Evolutionary conservation across 2,797 vertebrate genomes (phyloP).

Genomic region (Tenualosa thibaudeaui): DNA sequence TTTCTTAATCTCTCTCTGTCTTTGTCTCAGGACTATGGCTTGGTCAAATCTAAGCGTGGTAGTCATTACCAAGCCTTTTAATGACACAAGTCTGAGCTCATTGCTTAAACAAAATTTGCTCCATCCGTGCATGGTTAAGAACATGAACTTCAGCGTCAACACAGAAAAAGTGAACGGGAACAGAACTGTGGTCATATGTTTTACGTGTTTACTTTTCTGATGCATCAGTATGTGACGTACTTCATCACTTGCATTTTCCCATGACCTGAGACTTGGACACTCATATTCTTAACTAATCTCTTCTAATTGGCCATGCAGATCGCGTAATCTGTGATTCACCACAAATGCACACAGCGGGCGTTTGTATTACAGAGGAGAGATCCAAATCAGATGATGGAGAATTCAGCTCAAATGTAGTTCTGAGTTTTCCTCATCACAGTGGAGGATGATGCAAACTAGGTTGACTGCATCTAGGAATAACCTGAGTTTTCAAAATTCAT

Average conservation of each 20-base stretch:
- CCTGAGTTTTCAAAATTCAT: background rate
- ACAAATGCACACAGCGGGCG: background rate
- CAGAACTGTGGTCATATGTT: background rate
- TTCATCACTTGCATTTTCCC: background rate
- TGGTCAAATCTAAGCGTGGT: background rate
- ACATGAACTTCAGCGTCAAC: background rate
- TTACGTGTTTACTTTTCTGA: background rate
- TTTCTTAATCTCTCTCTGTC: background rate
- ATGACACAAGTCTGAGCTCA: background rate
- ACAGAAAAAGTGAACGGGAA: background rate
- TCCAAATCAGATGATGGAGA: background rate
- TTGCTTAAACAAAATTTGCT: background rate
- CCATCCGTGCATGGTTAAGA: too few species aligned
- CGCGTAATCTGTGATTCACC: background rate
- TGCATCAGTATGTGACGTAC: background rate
- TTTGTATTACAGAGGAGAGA: background rate
- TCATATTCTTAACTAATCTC: background rate
- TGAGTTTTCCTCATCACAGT: background rate
- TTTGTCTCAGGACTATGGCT: background rate
- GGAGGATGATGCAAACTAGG: background rate
- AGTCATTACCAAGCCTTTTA: background rate
- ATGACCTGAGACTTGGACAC: background rate
- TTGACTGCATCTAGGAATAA: background rate
- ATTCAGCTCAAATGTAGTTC: background rate
- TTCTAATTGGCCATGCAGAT: background rate